Conservation (phyloP, 2,113 vertebrate species). For the Dromaius novaehollandiae region DNA sequence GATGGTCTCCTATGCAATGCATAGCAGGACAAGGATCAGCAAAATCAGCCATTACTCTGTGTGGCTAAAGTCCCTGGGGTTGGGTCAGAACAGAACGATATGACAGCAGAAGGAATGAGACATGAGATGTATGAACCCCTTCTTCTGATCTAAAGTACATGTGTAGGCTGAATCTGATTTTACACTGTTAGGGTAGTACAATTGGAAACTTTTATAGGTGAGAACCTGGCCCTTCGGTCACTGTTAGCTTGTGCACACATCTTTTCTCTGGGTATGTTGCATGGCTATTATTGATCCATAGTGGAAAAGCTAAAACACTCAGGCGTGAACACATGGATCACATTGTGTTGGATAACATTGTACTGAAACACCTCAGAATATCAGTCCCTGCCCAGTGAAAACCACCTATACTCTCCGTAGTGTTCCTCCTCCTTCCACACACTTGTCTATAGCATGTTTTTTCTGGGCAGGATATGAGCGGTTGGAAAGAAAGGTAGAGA, state of each 20-base stretch:
- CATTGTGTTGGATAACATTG: not conserved
- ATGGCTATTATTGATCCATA: not conserved
- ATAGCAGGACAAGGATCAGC: not conserved
- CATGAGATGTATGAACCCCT: fast-evolving
- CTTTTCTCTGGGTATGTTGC: not conserved
- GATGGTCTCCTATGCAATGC: not conserved
- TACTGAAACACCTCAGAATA: not conserved
- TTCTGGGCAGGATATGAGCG: not conserved
- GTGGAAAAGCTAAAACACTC: not conserved
- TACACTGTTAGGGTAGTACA: not conserved
- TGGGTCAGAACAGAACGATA: not conserved
- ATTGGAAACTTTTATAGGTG: not conserved
- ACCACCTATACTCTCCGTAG: not conserved
- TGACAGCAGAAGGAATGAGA: not conserved
- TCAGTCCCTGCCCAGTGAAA: fast-evolving
- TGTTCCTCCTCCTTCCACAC: fast-evolving
- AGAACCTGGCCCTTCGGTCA: not conserved
- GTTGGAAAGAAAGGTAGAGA: not conserved
- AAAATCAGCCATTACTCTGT: not conserved
- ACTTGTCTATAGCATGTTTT: not conserved
- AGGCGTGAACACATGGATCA: not conserved
- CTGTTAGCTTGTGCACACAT: not conserved
- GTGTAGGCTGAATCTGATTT: fast-evolving
- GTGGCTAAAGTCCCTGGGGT: fast-evolving
- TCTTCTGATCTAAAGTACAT: not conserved